phyloP scores from a whole-genome alignment of 1,140 invertebrate species.

The Eupeodes corollae region DNA sequence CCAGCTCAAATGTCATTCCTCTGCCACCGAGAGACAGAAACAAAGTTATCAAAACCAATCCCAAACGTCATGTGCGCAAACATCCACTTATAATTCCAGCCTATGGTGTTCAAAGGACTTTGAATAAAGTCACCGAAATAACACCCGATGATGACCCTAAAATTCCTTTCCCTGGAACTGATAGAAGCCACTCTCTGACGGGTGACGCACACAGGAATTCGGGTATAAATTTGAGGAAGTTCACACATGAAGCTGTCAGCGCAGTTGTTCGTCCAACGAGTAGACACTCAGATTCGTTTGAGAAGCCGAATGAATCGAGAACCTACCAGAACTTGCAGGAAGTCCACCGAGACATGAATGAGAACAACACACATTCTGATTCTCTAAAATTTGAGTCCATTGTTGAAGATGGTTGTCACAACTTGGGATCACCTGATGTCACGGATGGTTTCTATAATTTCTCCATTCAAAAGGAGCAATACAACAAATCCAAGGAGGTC shows the following conservation, averaged over 20 bases:
- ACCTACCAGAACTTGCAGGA: slow-evolving; percentile 34
- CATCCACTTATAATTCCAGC: slow-evolving; percentile 77
- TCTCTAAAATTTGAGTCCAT: slow-evolving; percentile 35
- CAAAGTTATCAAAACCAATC: slow-evolving; percentile 49
- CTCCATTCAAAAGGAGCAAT: slow-evolving; percentile 34
- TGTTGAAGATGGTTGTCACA: slow-evolving; percentile 24
- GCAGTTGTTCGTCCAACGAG: background rate
- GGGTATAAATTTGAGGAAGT: slow-evolving; percentile 16
- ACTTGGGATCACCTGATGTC: slow-evolving; percentile 30
- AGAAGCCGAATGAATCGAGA: slow-evolving; percentile 3
- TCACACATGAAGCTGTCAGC: slow-evolving; percentile 9
- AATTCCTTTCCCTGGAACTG: background rate
- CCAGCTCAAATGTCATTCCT: slow-evolving; percentile 50
- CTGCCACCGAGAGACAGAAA: slow-evolving; percentile 72
- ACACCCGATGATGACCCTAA: slow-evolving; percentile 16
- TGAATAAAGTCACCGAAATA: slow-evolving; percentile 46
- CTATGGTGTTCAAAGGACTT: slow-evolving; percentile 46
- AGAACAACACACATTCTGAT: slow-evolving; percentile 20
- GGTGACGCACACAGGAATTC: background rate
- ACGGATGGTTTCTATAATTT: slow-evolving; percentile 36
- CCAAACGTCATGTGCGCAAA: slow-evolving; percentile 69
- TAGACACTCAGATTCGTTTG: background rate
- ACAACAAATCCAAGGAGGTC: slow-evolving; percentile 26
- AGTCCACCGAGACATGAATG: background rate
- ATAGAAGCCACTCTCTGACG: background rate